Percentiles rank a stretch among this genome's conserved stretches.
Conservation (phyloP, 2,113 vertebrate genomes). For the Corydoras sp. region DNA sequence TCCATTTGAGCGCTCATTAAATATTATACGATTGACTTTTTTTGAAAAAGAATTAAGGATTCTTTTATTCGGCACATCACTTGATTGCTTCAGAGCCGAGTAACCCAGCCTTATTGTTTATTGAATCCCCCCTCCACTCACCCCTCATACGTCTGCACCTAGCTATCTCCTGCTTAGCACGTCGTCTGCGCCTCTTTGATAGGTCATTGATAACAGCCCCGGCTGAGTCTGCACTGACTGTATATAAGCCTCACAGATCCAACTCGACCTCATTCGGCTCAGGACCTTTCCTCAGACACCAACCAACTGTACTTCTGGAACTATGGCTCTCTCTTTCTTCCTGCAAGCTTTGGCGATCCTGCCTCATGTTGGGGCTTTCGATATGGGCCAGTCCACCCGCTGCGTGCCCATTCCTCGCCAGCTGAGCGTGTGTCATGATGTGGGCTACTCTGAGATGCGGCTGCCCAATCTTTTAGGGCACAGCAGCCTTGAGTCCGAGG, state of each 20-base stretch:
- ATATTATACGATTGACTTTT: too few species aligned
- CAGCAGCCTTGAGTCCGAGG: slow-evolving; percentile 73
- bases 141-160: slow-evolving; percentile 59
- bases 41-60: too few species aligned
- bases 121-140: slow-evolving; percentile 33
- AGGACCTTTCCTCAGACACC: slow-evolving; percentile 29
- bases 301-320: slow-evolving; percentile 7
- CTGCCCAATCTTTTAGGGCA: slow-evolving; percentile 85
- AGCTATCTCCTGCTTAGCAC: slow-evolving; percentile 61
- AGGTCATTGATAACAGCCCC: slow-evolving; percentile 66
- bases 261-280: slow-evolving; percentile 10
- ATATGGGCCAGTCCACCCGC: slow-evolving; percentile 80
- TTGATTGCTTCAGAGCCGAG: slow-evolving; percentile 5
- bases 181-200: slow-evolving; percentile 67
- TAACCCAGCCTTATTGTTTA: slow-evolving; percentile 35
- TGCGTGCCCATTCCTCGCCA: slow-evolving; percentile 77
- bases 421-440: slow-evolving; percentile 74
- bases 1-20: too few species aligned
- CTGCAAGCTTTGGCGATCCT: slow-evolving; percentile 45
- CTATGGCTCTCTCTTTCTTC: slow-evolving; percentile 48
- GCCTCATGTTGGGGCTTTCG: slow-evolving; percentile 57
- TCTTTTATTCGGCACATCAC: not conserved
- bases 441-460: slow-evolving; percentile 83
- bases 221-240: slow-evolving; percentile 50
- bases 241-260: slow-evolving; percentile 52